A percentile compares a stretch with the other conserved stretches of the same genome.
Conservation (phyloP, 2,888 invertebrate species). For the Zhuqinia jingwanae region DNA sequence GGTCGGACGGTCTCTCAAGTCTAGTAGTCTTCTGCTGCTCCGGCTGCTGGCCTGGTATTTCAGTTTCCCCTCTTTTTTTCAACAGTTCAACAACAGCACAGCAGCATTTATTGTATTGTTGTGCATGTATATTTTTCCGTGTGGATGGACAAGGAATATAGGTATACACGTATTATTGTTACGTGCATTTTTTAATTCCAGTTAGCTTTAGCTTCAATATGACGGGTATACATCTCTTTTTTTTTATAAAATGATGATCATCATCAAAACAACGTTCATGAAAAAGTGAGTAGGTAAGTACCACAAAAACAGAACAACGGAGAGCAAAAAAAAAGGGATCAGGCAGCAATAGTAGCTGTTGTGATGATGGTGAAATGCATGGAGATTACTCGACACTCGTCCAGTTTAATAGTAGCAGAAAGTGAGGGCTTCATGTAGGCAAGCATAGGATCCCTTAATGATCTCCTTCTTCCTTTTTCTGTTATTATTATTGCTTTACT, state of each 20-base stretch:
- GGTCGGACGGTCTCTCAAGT: background rate
- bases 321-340: background rate
- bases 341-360: background rate
- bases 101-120: too few relatives aligned
- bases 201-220: background rate
- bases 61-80: conserved; percentile 38
- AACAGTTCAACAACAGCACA: background rate
- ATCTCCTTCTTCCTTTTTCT: conserved; percentile 49
- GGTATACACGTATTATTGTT: background rate
- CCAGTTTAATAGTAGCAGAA: background rate
- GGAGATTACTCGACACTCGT: conserved; percentile 25
- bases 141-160: conserved; percentile 9
- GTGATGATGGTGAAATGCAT: conserved; percentile 32
- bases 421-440: conserved; percentile 1
- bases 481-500: conserved; percentile 23
- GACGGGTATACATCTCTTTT: background rate
- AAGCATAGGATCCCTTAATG: conserved; percentile 61
- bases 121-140: conserved; percentile 21
- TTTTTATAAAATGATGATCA: too few relatives aligned
- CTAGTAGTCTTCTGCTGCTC: background rate
- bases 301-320: background rate
- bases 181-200: conserved; percentile 27
- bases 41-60: background rate
- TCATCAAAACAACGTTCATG: conserved; percentile 6
- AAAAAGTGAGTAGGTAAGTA: conserved; percentile 50